Conservation (phyloP, 2,888 invertebrate genomes). For the Drosophila rellima region DNA sequence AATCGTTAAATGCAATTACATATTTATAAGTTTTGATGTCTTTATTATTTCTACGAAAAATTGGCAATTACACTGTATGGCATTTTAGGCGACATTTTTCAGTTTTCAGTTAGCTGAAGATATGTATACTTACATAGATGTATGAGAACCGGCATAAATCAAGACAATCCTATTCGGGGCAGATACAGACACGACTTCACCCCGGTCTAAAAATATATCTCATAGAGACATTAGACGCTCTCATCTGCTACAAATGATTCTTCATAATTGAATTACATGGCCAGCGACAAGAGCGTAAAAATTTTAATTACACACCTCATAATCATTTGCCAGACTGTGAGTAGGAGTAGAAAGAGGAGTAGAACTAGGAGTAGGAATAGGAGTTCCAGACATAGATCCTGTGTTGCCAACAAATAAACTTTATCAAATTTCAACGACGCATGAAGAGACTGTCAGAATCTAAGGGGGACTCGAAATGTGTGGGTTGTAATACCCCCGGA, state of each 20-base stretch:
- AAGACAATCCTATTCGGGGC: constrained; percentile 23
- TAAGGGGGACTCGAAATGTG: constrained; percentile 23
- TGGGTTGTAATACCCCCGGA: constrained; percentile 27
- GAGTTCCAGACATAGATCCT: constrained; percentile 13
- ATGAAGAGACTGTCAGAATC: constrained; percentile 29
- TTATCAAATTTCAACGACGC: constrained; percentile 77
- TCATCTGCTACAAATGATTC: constrained; percentile 76
- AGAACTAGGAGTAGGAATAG: constrained; percentile 7
- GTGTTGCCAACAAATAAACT: constrained; percentile 20
- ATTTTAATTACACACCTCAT: constrained; percentile 84
- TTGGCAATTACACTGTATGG: constrained; percentile 33
- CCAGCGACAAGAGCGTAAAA: constrained; percentile 74
- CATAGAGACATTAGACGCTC: constrained; percentile 57
- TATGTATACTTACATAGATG: not conserved
- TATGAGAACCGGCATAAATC: constrained; percentile 46
- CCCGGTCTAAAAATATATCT: constrained; percentile 63
- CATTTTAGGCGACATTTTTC: constrained; percentile 32
- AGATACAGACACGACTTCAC: constrained; percentile 9
- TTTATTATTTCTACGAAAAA: constrained; percentile 60
- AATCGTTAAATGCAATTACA: constrained; percentile 49
- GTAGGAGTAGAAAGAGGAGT: constrained; percentile 25
- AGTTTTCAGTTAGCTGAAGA: constrained; percentile 23
- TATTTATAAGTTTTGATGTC: constrained; percentile 43
- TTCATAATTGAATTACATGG: constrained; percentile 79
- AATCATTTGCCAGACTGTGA: constrained; percentile 72